Base-by-base conservation (phyloP, 2,888 invertebrate species). In the Labia minor region DNA sequence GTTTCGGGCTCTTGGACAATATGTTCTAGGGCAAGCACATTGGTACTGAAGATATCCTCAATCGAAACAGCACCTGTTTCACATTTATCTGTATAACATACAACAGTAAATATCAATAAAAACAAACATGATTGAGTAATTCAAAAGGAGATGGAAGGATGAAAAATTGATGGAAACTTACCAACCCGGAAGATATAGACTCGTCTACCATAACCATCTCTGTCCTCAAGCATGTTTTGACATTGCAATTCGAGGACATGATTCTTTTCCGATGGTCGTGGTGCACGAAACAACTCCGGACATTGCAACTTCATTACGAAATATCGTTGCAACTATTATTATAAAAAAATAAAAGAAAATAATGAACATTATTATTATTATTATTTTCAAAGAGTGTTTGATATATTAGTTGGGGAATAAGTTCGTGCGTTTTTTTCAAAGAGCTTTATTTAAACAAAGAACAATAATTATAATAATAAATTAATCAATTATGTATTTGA, bases 1-100 rank as follows among this genome's bases (percentile, higher is more conserved):
- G 81, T 81, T 71, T 81, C 81, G 65, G 81, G 80, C 66, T 82
- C 81, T 70, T 81, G 76, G 1, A 81, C 80, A 8, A 81, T 74
- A 68, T 81, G 78, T 71, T 83, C 82, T 69, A 84, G 72, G 11
- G 80, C 80, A 64, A 83, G 72, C 37, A 82, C 78, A 71, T 81
- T 82, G 18, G 81, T 78, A 68, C 80, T 78, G 70, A 83, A 80
- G 19, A 84, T 76, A 65, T 82, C 81, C 62, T 81, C 80, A 69
- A 81, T 78, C 18, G 77, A 76, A 19, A 78, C 78, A 71, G 75
- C 75, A n/a, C 75, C 74, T 4, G 80, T 76, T 72, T 81, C 80
- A 70, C 80, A 78, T 71, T 78, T 77, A 71, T 80, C 81, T 80
- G 71, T 19, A 73, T 72, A 64, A 68, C 33, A 33, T 8, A 33